Base-by-base conservation (phyloP, 2,797 vertebrate genomes). In the Synaphobranchus kaupii region DNA sequence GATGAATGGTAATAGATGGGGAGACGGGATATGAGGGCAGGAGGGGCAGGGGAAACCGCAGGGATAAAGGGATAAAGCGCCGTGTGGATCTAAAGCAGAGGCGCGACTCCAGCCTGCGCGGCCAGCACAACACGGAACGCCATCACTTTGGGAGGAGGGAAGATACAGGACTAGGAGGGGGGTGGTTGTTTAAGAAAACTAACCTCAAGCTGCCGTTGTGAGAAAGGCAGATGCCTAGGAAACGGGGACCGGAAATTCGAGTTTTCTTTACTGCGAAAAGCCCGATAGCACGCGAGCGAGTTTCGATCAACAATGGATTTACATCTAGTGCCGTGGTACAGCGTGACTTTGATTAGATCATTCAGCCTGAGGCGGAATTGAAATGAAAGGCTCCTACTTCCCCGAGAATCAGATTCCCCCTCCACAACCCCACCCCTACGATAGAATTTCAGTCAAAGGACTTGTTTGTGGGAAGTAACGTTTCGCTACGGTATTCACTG, bases 381-480 rank as follows among this genome's bases (percentile, higher is more conserved):
- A 87, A 84, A 84, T 50, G 63, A 87, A 84, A 84, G 84, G 83
- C 83, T 73, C 50, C 66, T 76, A 48, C 9, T 48, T 39, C 68
- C n/a, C 39, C 39, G n/a, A 71, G 66, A 81, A 73, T 50, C 28
- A 82, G 52, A 84, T 71, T 63, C 84, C n/a, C 44, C 47, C 82
- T 28, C 31, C 44, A 71, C 73, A 15, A 20, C 34, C 28, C 58
- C 25, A 4, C 9, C 52, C 13, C 63, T 17, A 25, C 9, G 20
- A 52, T 66, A 76, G 78, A n/a, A 48, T 76, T 84, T 84, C 50
- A 48, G 17, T 47, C 3, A 48, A 87, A 84, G 68, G 50, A 52
- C 60, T 84, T 76, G 82, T 54, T 87, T 83, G 73, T 84, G 83
- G 71, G 83, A 84, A 87, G 73, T 54, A 84, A n/a, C 60, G 34